Conservation (phyloP, 2,888 invertebrate genomes). For the Amiota minor region DNA sequence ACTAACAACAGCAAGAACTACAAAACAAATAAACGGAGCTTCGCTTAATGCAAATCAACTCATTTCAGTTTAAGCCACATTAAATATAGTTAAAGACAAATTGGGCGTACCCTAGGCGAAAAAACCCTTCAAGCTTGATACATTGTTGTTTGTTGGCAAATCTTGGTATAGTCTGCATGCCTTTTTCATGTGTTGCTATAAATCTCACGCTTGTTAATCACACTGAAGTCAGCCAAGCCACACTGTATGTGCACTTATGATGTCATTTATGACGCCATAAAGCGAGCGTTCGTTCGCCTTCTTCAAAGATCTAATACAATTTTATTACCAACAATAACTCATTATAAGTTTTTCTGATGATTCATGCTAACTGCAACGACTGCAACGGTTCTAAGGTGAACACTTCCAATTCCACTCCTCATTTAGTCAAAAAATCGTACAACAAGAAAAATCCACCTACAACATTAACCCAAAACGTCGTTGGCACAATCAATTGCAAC, state of each 20-base stretch:
- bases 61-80: conserved; percentile 22
- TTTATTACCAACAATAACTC: conserved; percentile 21
- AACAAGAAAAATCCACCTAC: conserved; percentile 51
- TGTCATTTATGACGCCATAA: conserved; percentile 20
- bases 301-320: conserved; percentile 9
- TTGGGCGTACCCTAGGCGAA: neutral
- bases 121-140: neutral
- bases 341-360: conserved; percentile 24
- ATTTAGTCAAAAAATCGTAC: conserved; percentile 17
- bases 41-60: neutral
- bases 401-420: neutral
- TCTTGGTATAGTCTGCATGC: neutral
- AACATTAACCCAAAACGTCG: conserved; percentile 48
- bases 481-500: conserved; percentile 66
- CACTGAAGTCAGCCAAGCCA: neutral
- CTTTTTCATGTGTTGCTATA: neutral
- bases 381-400: no score
- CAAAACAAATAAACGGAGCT: neutral
- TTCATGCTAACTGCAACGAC: conserved; percentile 3
- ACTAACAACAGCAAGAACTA: neutral
- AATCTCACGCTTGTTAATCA: conserved; percentile 14
- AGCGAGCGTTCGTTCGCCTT: neutral
- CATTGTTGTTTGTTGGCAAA: conserved; percentile 10
- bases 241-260: conserved; percentile 10
- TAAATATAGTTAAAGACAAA: conserved; percentile 27